Base-by-base conservation (phyloP, 2,113 vertebrate genomes). In the Blennius ocellaris region DNA sequence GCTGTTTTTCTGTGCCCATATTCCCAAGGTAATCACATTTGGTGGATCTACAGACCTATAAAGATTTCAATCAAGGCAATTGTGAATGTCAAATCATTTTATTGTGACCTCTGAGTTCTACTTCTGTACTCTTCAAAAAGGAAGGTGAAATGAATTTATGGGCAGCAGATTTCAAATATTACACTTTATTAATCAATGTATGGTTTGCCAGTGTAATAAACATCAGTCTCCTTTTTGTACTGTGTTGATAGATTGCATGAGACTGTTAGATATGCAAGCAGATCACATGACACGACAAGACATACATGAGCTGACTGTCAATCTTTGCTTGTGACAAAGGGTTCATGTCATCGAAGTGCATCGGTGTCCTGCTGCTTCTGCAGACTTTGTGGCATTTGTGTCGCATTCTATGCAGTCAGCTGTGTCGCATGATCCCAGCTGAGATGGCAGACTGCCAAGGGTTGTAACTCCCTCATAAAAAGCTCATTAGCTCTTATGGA, bases 381-480 rank as follows among this genome's bases (percentile, higher is more conserved):
- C 83, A 81, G 73, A 88, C 85, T 73, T 14, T 47, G 36, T 61
- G 65, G 73, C 52, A 30, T 76, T 71, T 72, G 69, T 80, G 50
- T 80, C 67, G 56, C 45, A 53, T 45, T 39, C 48, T 71, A 48
- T 52, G 44, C 61, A 54, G 71, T 44, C 66, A 40, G 38, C 17
- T 43, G 7, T 0, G 15, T 81, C 90, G 90, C 84, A 80, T 84
- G 87, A 81, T 64, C 9, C 15, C 1, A 43, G 53, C 39, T 47
- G 2, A 57, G 76, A 64, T 54, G 64, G 50, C 37, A 51, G 60
- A 38, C 12, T 39, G 73, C 56, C 55, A 63, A 44, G 8, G 37
- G 44, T 69, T 86, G 52, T 58, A 73, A 74, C 58, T 12, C 37
- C 49, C 37, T 39, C 64, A 47, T 30, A 12, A 56, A 55, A 9